These are phyloP conservation scores for Adelphocoris suturalis DNA, from an alignment of 2,888 invertebrate species.

Conservation along the genomic window DNA sequence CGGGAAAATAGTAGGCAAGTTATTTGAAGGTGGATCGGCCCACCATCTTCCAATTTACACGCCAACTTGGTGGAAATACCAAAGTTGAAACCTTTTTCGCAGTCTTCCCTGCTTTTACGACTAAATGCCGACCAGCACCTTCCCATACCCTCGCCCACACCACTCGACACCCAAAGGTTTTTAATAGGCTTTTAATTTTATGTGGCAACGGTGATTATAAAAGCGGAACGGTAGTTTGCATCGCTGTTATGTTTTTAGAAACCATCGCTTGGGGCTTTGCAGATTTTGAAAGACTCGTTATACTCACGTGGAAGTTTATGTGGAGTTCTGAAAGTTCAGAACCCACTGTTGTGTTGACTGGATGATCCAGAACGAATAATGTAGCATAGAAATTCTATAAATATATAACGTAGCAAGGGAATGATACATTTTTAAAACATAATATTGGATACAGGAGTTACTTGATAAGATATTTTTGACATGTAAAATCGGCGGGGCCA, in stretches of 20 bases:
- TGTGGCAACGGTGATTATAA: background rate
- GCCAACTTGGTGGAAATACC: background rate
- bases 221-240: background rate
- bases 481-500: no score
- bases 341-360: no score
- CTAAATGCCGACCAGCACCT: background rate
- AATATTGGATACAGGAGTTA: no score
- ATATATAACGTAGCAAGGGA: no score
- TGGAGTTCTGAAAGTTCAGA: no score
- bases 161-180: background rate
- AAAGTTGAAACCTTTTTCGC: background rate
- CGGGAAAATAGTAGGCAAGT: background rate
- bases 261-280: background rate
- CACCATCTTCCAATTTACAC: background rate
- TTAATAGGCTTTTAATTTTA: background rate
- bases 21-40: background rate
- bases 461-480: no score
- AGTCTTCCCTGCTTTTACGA: background rate
- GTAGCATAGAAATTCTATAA: no score
- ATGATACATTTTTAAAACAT: no score
- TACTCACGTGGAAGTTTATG: no score
- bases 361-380: no score
- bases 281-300: no score
- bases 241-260: background rate
- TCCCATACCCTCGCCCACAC: background rate